Evolutionary conservation across 2,113 vertebrate genomes (phyloP).

Genomic region (human): DNA sequence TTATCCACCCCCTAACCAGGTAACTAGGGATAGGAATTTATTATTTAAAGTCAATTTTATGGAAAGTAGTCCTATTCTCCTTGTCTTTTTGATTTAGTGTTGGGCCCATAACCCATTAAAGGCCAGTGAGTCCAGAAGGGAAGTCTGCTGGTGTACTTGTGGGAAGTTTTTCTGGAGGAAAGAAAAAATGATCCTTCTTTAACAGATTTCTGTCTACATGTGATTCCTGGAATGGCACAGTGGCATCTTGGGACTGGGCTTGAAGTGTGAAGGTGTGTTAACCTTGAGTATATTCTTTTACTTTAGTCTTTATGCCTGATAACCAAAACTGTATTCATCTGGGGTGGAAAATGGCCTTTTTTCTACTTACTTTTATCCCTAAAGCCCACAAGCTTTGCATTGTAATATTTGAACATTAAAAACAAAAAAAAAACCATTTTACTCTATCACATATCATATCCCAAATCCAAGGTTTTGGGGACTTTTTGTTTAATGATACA

Average conservation of each 20-base stretch:
- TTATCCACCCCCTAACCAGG: background rate
- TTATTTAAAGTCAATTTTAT: background rate
- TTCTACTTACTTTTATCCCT: background rate
- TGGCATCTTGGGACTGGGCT: background rate
- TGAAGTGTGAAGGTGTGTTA: background rate
- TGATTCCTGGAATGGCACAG: too few species aligned
- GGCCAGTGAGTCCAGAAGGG: background rate
- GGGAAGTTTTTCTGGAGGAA: background rate
- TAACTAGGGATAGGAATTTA: background rate
- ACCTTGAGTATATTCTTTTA: background rate
- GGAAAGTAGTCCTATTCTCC: background rate
- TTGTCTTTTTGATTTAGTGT: background rate
- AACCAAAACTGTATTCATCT: background rate
- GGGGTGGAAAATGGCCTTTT: background rate
- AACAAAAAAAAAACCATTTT: background rate
- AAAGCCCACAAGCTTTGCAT: background rate
- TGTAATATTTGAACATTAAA: background rate
- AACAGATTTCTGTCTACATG: background rate
- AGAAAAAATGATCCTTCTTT: background rate
- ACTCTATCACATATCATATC: background rate
- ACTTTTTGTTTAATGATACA: background rate
- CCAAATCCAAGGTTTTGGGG: background rate
- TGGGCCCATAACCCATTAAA: background rate
- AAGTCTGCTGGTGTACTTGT: background rate
- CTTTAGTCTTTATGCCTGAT: background rate